Evolutionary conservation across 2,113 vertebrate genomes (phyloP).

Genomic region (Empidonax traillii): DNA sequence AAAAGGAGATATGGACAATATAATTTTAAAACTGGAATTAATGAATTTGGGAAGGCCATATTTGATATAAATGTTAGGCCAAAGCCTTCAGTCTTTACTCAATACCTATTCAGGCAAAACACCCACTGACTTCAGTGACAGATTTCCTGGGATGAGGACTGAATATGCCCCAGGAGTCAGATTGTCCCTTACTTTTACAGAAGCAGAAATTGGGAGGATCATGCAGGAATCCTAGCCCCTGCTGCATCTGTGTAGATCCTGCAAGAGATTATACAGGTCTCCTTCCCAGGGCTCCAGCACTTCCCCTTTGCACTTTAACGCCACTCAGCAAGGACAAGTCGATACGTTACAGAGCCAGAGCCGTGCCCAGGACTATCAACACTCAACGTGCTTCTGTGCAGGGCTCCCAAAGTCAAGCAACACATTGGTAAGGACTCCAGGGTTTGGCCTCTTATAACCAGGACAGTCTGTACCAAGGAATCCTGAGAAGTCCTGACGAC

Average conservation of each 20-base stretch:
- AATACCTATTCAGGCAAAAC: constrained; percentile 45
- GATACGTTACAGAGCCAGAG: not conserved
- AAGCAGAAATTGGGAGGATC: not conserved
- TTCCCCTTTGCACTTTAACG: not conserved
- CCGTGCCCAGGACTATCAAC: not conserved
- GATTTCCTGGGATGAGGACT: constrained; percentile 21
- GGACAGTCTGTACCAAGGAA: not conserved
- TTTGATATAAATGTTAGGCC: constrained; percentile 52
- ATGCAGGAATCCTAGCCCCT: not conserved
- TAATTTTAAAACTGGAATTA: constrained; percentile 63
- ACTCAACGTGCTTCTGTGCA: not conserved
- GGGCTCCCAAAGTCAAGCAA: not conserved
- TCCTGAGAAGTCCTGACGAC: not conserved
- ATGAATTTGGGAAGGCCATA: constrained; percentile 51
- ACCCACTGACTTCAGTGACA: not conserved
- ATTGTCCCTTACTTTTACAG: not conserved
- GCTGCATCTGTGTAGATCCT: not conserved
- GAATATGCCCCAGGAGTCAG: constrained; percentile 23
- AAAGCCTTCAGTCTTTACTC: constrained; percentile 43
- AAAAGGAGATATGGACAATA: constrained; percentile 60
- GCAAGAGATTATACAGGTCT: accelerated
- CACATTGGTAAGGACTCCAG: not conserved
- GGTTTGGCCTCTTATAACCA: not conserved
- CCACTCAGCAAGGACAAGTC: not conserved
- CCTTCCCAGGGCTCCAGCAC: accelerated